These are phyloP conservation scores for Perithous albicinctus DNA, from an alignment of 2,888 invertebrate species.

Conservation along the genomic window DNA sequence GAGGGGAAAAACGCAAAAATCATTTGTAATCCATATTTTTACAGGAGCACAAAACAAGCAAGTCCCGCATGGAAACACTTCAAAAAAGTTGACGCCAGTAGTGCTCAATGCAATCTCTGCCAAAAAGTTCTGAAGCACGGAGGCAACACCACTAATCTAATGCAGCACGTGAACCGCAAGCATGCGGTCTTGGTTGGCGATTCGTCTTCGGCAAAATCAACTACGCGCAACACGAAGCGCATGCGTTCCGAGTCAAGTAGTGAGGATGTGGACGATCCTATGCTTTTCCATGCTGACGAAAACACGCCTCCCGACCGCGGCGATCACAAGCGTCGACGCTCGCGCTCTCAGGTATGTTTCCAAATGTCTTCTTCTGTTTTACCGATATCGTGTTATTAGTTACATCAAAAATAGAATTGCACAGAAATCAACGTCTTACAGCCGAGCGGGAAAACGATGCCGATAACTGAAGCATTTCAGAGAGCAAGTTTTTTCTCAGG, in stretches of 20 bases:
- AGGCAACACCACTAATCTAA: constrained; percentile 52
- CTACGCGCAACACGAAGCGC: not conserved
- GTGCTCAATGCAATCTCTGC: constrained; percentile 41
- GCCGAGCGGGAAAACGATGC: constrained; percentile 5
- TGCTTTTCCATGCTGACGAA: not conserved
- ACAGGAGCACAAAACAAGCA: not conserved
- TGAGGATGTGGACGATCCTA: not conserved
- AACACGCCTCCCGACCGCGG: not conserved
- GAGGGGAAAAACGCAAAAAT: not conserved
- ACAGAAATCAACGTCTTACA: not conserved
- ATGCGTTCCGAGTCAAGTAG: not conserved
- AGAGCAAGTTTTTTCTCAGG: constrained; percentile 25
- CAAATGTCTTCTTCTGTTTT: not conserved
- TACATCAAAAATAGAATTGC: not conserved
- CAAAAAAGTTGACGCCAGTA: constrained; percentile 12
- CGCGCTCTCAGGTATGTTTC: too few species aligned
- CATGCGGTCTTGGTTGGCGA: constrained; percentile 23
- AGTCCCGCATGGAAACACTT: constrained; percentile 29
- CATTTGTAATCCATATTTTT: not conserved
- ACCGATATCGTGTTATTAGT: not conserved
- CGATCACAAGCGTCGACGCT: not conserved
- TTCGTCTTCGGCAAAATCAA: not conserved
- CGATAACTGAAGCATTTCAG: constrained; percentile 25
- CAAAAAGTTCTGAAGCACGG: constrained; percentile 36
- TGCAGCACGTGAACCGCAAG: constrained; percentile 33